phyloP scores from a whole-genome alignment of 1,140 invertebrate species.

The Ditylenchus dipsaci region DNA sequence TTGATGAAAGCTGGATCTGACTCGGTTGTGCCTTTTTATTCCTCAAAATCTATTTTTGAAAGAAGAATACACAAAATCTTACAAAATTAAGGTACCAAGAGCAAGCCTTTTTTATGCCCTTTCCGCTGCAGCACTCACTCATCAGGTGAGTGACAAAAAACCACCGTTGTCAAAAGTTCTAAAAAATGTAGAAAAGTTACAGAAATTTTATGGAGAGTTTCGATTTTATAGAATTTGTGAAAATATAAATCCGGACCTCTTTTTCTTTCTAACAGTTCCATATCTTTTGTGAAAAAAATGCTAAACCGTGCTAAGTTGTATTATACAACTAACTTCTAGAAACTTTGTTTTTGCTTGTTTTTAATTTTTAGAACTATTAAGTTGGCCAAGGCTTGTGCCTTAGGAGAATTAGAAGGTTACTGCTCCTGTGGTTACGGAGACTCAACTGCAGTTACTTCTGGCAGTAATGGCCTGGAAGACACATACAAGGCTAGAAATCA shows the following conservation, averaged over 20 bases:
- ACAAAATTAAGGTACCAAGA: constrained; percentile 69
- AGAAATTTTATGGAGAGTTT: too few species aligned
- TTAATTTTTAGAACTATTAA: too few species aligned
- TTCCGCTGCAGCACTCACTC: constrained; percentile 70
- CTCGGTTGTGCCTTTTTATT: neutral
- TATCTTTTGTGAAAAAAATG: too few species aligned
- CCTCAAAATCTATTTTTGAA: neutral
- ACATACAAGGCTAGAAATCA: constrained; percentile 71
- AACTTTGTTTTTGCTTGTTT: neutral
- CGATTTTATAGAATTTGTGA: too few species aligned
- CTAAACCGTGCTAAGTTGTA: too few species aligned
- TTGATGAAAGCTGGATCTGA: neutral
- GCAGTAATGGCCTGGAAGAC: constrained; percentile 58
- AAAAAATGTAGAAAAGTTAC: too few species aligned
- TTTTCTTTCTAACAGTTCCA: too few species aligned
- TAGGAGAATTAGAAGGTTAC: constrained; percentile 65
- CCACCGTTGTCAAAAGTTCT: too few species aligned
- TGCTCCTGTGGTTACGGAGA: constrained; percentile 68
- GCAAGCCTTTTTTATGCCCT: constrained; percentile 74
- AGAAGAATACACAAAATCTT: neutral
- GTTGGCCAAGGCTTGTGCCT: constrained; percentile 71
- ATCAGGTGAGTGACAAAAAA: too few species aligned
- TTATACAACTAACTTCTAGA: neutral
- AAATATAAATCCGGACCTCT: too few species aligned
- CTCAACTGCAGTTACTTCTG: constrained; percentile 63